Conservation (phyloP, 2,888 invertebrate genomes). For the Ernsta delagoae region DNA sequence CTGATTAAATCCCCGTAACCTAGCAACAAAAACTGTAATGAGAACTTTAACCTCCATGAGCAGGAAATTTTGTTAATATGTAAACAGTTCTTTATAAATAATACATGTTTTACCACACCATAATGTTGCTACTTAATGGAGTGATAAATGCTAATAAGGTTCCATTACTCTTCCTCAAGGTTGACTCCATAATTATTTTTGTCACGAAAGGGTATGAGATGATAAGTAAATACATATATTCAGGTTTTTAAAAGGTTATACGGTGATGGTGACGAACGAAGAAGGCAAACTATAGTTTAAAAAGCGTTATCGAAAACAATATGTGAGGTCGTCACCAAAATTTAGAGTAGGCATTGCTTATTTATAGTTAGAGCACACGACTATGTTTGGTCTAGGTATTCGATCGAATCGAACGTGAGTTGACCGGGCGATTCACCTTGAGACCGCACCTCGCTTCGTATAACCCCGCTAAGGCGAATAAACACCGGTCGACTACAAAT, state of each 20-base stretch:
- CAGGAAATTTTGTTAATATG: slow-evolving; percentile 7
- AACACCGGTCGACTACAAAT: slow-evolving; percentile 51
- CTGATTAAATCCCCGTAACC: slow-evolving; percentile 58
- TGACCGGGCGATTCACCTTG: slow-evolving; percentile 82
- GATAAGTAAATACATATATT: slow-evolving; percentile 35
- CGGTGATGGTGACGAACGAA: too few relatives aligned
- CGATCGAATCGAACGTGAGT: slow-evolving; percentile 72
- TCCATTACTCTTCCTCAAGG: slow-evolving; percentile 27
- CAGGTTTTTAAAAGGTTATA: slow-evolving; percentile 20
- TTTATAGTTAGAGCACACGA: slow-evolving; percentile 71
- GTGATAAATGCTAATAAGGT: slow-evolving; percentile 28
- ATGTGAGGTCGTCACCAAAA: slow-evolving; percentile 53
- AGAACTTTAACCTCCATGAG: slow-evolving; percentile 58
- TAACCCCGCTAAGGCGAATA: slow-evolving; percentile 61
- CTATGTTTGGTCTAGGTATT: slow-evolving; percentile 79
- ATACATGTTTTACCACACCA: slow-evolving; percentile 14
- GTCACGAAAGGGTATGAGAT: slow-evolving; percentile 21
- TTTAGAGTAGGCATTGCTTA: slow-evolving; percentile 51
- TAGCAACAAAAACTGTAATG: slow-evolving; percentile 62
- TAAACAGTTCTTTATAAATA: neutral
- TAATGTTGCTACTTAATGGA: slow-evolving; percentile 24
- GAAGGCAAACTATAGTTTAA: slow-evolving; percentile 40
- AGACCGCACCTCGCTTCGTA: slow-evolving; percentile 73
- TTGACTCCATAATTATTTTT: slow-evolving; percentile 10
- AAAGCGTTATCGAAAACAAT: slow-evolving; percentile 51